A percentile compares a stretch with the other conserved stretches of the same genome.
These are phyloP conservation scores for Hirtodrosophila duncani DNA, from an alignment of 2,888 invertebrate genomes.

Conservation along the genomic window DNA sequence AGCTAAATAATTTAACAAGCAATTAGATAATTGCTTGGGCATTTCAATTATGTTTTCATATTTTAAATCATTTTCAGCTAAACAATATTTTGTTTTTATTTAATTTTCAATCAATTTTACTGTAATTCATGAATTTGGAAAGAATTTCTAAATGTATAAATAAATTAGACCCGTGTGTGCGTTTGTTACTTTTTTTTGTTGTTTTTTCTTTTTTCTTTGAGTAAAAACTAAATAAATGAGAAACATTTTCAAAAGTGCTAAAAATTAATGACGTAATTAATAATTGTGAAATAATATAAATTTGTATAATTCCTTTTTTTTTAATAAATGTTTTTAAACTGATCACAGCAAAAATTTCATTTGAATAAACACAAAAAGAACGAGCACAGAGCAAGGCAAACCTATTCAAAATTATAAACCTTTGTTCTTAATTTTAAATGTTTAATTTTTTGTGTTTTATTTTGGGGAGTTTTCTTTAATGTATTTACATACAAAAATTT, in stretches of 20 bases:
- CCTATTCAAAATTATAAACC: conserved; percentile 1
- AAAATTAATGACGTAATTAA: conserved; percentile 13
- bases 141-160: no score
- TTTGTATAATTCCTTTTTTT: conserved; percentile 12
- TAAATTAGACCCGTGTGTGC: no score
- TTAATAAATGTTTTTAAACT: conserved; percentile 45
- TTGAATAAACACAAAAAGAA: conserved; percentile 52
- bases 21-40: conserved; percentile 6
- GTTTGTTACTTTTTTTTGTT: conserved; percentile 2
- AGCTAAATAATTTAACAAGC: conserved; percentile 31
- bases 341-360: conserved; percentile 69
- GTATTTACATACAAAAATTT: conserved; percentile 49
- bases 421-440: conserved; percentile 21
- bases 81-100: no score
- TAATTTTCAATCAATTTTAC: no score
- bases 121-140: no score
- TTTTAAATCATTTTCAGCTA: no score
- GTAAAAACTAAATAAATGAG: conserved; percentile 53
- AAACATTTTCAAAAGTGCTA: conserved; percentile 28
- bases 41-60: no score
- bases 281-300: conserved; percentile 20
- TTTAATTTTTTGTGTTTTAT: conserved; percentile 15
- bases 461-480: conserved; percentile 16
- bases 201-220: not conserved
- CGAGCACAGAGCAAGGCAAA: conserved; percentile 15